phyloP scores from a whole-genome alignment of 2,113 vertebrate genomes.

The Thalassarche chlororhynchos region DNA sequence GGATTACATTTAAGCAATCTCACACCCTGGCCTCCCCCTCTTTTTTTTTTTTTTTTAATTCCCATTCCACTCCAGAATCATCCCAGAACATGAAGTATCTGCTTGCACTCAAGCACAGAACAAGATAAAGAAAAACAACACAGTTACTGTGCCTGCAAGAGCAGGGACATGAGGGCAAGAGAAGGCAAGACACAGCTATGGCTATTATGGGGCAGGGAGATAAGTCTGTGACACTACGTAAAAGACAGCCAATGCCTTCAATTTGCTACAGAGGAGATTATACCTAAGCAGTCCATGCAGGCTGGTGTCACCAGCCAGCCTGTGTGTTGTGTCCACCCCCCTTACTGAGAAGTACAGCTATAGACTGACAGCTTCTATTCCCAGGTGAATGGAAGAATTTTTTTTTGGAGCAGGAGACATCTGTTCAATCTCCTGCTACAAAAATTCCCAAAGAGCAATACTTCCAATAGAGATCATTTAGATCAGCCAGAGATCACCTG shows the following conservation, averaged over 20 bases:
- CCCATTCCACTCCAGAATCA: background rate
- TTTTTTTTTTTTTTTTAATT: background rate
- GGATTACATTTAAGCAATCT: background rate
- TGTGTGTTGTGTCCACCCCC: accelerated
- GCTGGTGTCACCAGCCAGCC: background rate
- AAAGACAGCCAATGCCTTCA: background rate
- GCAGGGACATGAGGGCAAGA: background rate
- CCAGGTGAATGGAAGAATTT: background rate
- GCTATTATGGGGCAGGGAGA: background rate
- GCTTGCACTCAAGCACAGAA: background rate
- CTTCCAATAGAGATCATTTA: background rate
- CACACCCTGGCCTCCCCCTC: background rate
- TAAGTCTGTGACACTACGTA: background rate
- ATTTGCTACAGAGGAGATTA: background rate
- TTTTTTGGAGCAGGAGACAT: background rate
- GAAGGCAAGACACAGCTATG: background rate
- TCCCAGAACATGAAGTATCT: background rate
- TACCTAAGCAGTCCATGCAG: background rate
- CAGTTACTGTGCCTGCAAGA: background rate
- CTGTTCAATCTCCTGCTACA: background rate
- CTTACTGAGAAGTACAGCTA: background rate
- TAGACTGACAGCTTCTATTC: background rate
- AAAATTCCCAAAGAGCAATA: background rate
- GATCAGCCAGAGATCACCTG: background rate
- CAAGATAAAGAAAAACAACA: background rate